Base-by-base conservation (phyloP, 2,113 vertebrate species). In the Tragelaphus imberbis region DNA sequence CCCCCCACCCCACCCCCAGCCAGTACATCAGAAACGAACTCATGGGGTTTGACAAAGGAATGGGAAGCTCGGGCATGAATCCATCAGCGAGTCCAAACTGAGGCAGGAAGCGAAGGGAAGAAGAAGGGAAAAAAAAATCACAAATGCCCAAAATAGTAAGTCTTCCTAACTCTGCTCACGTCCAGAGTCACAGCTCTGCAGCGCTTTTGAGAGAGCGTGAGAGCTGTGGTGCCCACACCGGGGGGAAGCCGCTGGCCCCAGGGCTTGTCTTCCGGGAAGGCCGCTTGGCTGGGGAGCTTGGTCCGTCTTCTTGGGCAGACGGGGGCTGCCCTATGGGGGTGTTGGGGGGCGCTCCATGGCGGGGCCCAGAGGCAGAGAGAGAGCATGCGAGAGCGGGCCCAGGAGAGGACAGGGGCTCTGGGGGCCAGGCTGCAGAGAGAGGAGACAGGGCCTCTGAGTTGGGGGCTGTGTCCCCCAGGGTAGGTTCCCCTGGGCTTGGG, bases 21-120 rank as follows among this genome's bases (percentile, higher is more conserved):
- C 68, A 17, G 90, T 3, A 95, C 53, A 0, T 91, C 91, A 96
- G 85, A 90, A 96, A 96, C 88, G 95, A 88, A 96, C 79, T 93
- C 84, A 4, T 12, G 40, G 23, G 61, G 53, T 19, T 6, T n/a
- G 49, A 75, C 98, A 96, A 3, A 84, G 97, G 88, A 55, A 61
- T 51, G 33, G 25, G 14, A 12, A n/a, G 75, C 51, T 21, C 4
- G 14, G n/a, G 61, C 25, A 15, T 8, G 94, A 80, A 93, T 51
- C 86, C 47, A 77, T 25, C 21, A 1, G 92, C 68, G 30, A 56
- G 91, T 91, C 71, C 53, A 88, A 96, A 85, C 53, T 7, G 33
- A 97, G 51, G 97, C 95, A 44, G 27, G 28, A 9, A n/a, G 40
- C 49, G 63, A 5, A 40, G 65, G 47, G 7, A 15, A 9, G 61